Base-by-base conservation (phyloP, 1,140 invertebrate genomes). In the Sitodiplosis mosellana region DNA sequence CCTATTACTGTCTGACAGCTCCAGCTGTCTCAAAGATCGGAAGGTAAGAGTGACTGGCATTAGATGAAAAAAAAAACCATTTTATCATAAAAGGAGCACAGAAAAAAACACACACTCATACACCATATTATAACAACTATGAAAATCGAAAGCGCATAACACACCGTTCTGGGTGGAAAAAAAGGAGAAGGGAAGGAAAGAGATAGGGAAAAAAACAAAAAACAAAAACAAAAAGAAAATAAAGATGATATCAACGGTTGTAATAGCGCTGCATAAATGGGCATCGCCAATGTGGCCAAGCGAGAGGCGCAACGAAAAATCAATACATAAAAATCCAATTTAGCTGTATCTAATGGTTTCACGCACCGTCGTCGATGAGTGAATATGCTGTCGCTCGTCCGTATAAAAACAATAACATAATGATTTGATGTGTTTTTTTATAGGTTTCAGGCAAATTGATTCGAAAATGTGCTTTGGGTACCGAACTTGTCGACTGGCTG, bases 401-500 rank as follows among this genome's bases (percentile, higher is more conserved):
- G 27, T 27, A 27, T 27, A 27, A 27, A 27, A 27, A 27, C 27
- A 27, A 27, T 27, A 27, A 27, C 27, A 27, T 27, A 27, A 27
- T 27, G 27, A 10, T 27, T 27, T 27, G 27, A 27, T 27, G 27
- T 27, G 27, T 27, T 38, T 38, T 19, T 19, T 42, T 33, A 43
- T 63, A 74, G 65, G 69, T 73, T 22, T 72, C 71, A 2, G 72
- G 72, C 33, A 67, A 72, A 56, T 56, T 74, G 48, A 73, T 75
- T 45, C 63, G 71, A 46, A 68, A 71, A 52, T 75, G 73, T 57
- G 73, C 73, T 20, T 71, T 73, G 2, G 74, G 74, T 20, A 73
- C 69, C 2, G 85, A 88, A 60, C 73, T 88, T 59, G 80, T 84
- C 2, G 82, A 87, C 58, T 88, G 85, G 83, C 58, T 88, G 21